These are phyloP conservation scores for Enteromius trimaculatus DNA, from an alignment of 2,797 vertebrate genomes.

Conservation along the genomic window DNA sequence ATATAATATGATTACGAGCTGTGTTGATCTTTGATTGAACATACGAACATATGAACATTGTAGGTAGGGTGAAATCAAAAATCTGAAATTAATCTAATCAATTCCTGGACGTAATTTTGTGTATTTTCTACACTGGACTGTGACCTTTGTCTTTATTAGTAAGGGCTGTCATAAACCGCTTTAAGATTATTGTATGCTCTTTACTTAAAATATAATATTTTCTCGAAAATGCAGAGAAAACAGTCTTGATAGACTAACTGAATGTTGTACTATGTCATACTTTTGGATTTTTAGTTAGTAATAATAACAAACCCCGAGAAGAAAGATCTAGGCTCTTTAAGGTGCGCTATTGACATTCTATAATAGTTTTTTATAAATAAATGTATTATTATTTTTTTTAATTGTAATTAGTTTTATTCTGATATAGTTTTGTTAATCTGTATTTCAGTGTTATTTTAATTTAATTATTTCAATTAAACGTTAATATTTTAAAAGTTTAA, in stretches of 20 bases:
- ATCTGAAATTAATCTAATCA: neutral
- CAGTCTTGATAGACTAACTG: neutral
- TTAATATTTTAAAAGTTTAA: neutral
- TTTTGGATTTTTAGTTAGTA: neutral
- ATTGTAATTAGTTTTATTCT: too few relatives aligned
- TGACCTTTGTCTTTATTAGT: conserved; percentile 13
- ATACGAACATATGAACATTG: too few relatives aligned
- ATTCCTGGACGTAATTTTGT: neutral
- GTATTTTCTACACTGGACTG: neutral
- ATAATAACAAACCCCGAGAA: neutral
- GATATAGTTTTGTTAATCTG: neutral
- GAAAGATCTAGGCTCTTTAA: neutral
- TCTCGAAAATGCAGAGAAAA: neutral
- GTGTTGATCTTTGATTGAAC: neutral
- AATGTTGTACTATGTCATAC: neutral
- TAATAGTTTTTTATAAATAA: neutral
- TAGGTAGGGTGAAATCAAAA: neutral
- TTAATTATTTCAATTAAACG: neutral
- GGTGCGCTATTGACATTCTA: neutral
- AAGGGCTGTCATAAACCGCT: conserved; percentile 16
- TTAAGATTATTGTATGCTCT: neutral
- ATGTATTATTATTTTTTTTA: too few relatives aligned
- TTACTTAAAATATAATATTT: neutral
- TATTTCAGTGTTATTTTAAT: neutral
- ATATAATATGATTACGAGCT: neutral